phyloP scores from a whole-genome alignment of 2,888 invertebrate species.

The Amiota communis region DNA sequence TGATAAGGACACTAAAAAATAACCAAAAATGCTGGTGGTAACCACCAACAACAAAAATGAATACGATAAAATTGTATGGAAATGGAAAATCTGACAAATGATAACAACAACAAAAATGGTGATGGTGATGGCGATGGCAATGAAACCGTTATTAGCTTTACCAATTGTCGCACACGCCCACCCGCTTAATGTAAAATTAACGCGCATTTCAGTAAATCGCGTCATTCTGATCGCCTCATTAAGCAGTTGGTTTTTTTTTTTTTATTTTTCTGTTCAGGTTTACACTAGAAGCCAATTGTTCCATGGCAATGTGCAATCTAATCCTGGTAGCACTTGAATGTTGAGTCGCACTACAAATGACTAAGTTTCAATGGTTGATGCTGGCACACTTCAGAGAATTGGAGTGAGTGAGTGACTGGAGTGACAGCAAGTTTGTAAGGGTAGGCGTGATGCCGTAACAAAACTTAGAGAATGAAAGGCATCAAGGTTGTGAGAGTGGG shows the following conservation, averaged over 20 bases:
- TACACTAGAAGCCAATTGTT: not conserved
- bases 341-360: not conserved
- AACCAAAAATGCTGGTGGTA: not conserved
- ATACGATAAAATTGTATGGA: not conserved
- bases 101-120: not conserved
- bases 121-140: not conserved
- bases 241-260: slow-evolving; percentile 12
- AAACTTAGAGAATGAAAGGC: no score
- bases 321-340: not conserved
- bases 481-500: no score
- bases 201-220: not conserved
- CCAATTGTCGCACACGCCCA: not conserved
- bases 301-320: not conserved
- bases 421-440: not conserved
- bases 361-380: slow-evolving; percentile 1
- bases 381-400: not conserved
- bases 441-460: not conserved
- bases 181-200: slow-evolving; percentile 18
- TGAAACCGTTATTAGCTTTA: not conserved
- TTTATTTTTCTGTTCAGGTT: not conserved
- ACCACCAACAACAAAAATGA: not conserved
- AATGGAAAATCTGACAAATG: not conserved
- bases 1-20: not conserved
- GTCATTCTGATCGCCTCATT: slow-evolving; percentile 13
- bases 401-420: not conserved